A percentile compares a stretch with the other conserved stretches of the same genome.
Evolutionary conservation across 2,888 invertebrate genomes (phyloP).

Genomic region (Criorhina ranunculi): DNA sequence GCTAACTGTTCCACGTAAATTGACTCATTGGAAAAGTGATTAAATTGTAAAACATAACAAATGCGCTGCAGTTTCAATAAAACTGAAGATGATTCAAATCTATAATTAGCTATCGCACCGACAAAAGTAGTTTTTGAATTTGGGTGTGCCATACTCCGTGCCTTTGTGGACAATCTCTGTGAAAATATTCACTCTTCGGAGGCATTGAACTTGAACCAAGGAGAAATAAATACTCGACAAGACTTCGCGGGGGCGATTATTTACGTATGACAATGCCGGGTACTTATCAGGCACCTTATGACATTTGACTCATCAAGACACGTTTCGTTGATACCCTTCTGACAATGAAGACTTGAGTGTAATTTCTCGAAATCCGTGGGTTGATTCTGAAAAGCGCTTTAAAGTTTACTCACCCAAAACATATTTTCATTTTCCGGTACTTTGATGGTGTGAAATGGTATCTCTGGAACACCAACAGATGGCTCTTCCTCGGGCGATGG

Average conservation of each 20-base stretch:
- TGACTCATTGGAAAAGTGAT: conserved; percentile 34
- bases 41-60: conserved; percentile 15
- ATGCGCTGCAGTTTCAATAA: conserved; percentile 15
- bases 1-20: conserved; percentile 28
- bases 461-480: conserved; percentile 81
- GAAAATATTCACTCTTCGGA: conserved; percentile 24
- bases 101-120: conserved; percentile 21
- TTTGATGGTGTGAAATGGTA: conserved; percentile 82
- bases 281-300: not conserved
- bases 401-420: conserved; percentile 81
- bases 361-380: conserved; percentile 5
- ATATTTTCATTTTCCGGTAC: conserved; percentile 83
- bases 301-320: conserved; percentile 12
- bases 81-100: conserved; percentile 26
- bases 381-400: not conserved
- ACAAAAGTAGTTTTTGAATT: conserved; percentile 6
- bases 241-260: conserved; percentile 16
- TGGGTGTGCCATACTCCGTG: not conserved
- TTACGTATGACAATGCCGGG: conserved; percentile 11
- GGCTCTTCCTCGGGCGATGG: conserved; percentile 80
- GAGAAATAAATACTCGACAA: conserved; percentile 3
- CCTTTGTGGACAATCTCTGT: conserved; percentile 8
- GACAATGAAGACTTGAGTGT: conserved; percentile 9
- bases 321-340: not conserved
- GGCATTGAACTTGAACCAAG: conserved; percentile 53